Evolutionary conservation across 1,140 invertebrate species (phyloP).

Genomic region (Drosophila ficusphila): DNA sequence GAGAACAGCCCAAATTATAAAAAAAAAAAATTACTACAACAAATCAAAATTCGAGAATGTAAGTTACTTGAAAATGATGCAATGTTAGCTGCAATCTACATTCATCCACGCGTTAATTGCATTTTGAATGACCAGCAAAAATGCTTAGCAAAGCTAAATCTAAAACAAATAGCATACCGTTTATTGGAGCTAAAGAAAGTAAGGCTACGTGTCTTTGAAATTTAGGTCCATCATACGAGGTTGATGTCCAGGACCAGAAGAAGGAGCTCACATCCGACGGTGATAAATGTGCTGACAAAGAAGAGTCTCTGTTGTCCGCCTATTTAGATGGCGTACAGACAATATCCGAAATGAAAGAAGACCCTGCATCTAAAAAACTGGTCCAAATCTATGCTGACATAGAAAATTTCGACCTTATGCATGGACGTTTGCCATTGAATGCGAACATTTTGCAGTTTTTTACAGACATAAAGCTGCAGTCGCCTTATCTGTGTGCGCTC

Average conservation of each 20-base stretch:
- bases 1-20: conserved; percentile 23
- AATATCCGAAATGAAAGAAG: too few species aligned
- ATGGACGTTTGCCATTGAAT: too few species aligned
- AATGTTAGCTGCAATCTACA: conserved; percentile 27
- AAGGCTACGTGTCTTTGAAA: background rate
- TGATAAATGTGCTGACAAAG: too few species aligned
- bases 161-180: conserved; percentile 19
- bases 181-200: background rate
- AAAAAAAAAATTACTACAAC: conserved; percentile 24
- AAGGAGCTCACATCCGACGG: too few species aligned
- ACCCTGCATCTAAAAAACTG: too few species aligned
- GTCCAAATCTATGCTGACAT: too few species aligned
- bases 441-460: too few species aligned
- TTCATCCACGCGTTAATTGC: conserved; percentile 16
- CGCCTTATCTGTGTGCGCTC: background rate
- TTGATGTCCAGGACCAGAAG: too few species aligned
- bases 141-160: conserved; percentile 21
- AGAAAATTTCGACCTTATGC: too few species aligned
- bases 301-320: too few species aligned
- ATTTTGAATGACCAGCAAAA: conserved; percentile 15
- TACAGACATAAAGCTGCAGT: too few species aligned
- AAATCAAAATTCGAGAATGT: conserved; percentile 18
- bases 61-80: conserved; percentile 33
- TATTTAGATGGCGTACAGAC: too few species aligned
- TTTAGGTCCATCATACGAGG: background rate